phyloP scores from a whole-genome alignment of 2,113 vertebrate genomes.

The Solea solea region DNA sequence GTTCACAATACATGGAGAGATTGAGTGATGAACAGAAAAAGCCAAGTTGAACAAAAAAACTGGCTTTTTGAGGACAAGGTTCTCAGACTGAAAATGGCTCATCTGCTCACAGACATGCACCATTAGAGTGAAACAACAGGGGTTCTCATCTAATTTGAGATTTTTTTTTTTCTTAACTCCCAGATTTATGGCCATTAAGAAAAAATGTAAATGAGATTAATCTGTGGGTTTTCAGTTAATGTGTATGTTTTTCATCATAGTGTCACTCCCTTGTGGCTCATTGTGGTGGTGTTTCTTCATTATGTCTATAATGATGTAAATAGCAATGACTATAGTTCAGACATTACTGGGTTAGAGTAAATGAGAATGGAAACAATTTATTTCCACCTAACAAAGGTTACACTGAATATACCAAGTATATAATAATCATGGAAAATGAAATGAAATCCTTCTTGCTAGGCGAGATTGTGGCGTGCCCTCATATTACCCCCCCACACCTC shows the following conservation, averaged over 20 bases:
- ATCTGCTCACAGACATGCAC: slow-evolving; percentile 49
- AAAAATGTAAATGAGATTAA: slow-evolving; percentile 37
- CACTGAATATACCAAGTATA: too few relatives aligned
- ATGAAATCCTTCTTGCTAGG: too few relatives aligned
- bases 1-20: slow-evolving; percentile 6
- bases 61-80: slow-evolving; percentile 19
- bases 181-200: slow-evolving; percentile 38
- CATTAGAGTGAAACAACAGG: slow-evolving; percentile 59
- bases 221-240: slow-evolving; percentile 9
- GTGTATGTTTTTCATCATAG: slow-evolving; percentile 29
- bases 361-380: too few relatives aligned
- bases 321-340: neutral
- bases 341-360: too few relatives aligned
- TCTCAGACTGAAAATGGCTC: slow-evolving; percentile 18
- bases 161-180: slow-evolving; percentile 48
- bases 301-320: neutral
- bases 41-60: neutral
- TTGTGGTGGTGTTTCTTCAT: slow-evolving; percentile 12
- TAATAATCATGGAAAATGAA: too few relatives aligned
- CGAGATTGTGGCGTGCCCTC: too few relatives aligned
- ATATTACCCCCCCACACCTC: too few relatives aligned
- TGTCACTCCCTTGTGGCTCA: slow-evolving; percentile 9
- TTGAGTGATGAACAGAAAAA: neutral
- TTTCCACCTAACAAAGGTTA: too few relatives aligned
- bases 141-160: slow-evolving; percentile 33